These are phyloP conservation scores for Cyprinodon brontotheroides DNA, from an alignment of 2,113 vertebrate species.

Conservation along the genomic window DNA sequence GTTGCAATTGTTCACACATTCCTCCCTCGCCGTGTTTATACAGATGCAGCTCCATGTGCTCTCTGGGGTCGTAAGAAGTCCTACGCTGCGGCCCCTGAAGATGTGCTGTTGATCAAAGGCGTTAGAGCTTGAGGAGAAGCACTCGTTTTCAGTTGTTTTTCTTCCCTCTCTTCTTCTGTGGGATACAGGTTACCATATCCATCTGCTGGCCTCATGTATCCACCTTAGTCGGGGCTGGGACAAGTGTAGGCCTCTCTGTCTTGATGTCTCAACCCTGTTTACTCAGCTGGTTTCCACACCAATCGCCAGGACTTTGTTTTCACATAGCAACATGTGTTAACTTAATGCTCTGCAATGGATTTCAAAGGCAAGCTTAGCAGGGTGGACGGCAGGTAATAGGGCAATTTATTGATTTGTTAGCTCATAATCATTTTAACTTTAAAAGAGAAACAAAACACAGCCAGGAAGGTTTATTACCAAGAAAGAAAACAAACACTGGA, in stretches of 20 bases:
- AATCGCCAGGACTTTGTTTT: constrained; percentile 82
- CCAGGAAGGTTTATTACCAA: no score
- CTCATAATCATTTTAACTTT: constrained; percentile 28
- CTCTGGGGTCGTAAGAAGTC: constrained; percentile 83
- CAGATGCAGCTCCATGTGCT: constrained; percentile 93
- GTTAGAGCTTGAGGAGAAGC: constrained; percentile 83
- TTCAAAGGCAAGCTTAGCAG: constrained; percentile 78
- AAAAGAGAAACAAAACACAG: not conserved
- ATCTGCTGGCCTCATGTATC: constrained; percentile 92
- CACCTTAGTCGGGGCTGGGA: constrained; percentile 80
- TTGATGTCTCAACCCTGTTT: constrained; percentile 70
- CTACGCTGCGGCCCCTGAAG: constrained; percentile 76
- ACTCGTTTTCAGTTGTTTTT: constrained; percentile 85
- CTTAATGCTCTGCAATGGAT: constrained; percentile 82
- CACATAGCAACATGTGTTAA: constrained; percentile 81
- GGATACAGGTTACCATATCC: constrained; percentile 87
- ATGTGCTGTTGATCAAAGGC: constrained; percentile 95
- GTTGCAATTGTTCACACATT: constrained; percentile 87
- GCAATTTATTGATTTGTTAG: constrained; percentile 72
- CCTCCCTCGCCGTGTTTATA: constrained; percentile 90
- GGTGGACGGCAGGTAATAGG: constrained; percentile 81
- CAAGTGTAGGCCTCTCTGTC: constrained; percentile 69
- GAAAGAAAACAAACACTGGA: not conserved
- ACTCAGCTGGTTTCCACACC: constrained; percentile 80
- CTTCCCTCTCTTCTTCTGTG: constrained; percentile 50